Conservation (phyloP, 2,888 invertebrate genomes). For the Drosophila mimica region DNA sequence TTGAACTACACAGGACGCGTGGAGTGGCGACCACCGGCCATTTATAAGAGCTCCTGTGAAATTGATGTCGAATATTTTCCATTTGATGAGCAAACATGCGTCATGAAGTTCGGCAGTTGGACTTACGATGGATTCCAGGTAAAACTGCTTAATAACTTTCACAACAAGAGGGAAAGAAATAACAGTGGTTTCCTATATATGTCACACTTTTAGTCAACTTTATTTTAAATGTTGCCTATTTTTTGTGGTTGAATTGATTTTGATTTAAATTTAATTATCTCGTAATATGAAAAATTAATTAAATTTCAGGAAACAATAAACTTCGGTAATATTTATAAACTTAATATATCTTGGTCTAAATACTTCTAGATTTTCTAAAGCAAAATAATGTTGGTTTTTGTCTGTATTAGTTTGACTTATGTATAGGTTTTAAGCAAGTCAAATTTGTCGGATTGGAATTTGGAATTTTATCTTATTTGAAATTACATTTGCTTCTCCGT, state of each 20-base stretch:
- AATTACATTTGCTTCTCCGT: constrained; percentile 12
- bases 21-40: constrained; percentile 96
- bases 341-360: too few relatives aligned
- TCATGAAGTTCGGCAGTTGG: constrained; percentile 94
- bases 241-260: neutral
- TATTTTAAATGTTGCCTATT: too few relatives aligned
- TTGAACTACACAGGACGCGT: constrained; percentile 92
- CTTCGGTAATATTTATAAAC: neutral
- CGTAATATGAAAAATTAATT: neutral
- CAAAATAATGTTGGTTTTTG: neutral
- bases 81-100: constrained; percentile 94
- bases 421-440: constrained; percentile 10
- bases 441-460: constrained; percentile 25
- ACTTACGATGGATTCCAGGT: constrained; percentile 94
- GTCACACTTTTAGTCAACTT: too few relatives aligned
- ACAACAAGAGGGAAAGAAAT: neutral
- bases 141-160: constrained; percentile 53
- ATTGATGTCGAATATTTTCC: constrained; percentile 95
- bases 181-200: too few relatives aligned
- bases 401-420: neutral
- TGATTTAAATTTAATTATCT: neutral
- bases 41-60: constrained; percentile 95
- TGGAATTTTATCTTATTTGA: constrained; percentile 7
- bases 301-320: neutral
- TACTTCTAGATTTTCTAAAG: too few relatives aligned